Evolutionary conservation across 2,888 invertebrate genomes (phyloP), one percentile per base, ranked within the genome.

Genomic region (Apotomis betuletana): DNA sequence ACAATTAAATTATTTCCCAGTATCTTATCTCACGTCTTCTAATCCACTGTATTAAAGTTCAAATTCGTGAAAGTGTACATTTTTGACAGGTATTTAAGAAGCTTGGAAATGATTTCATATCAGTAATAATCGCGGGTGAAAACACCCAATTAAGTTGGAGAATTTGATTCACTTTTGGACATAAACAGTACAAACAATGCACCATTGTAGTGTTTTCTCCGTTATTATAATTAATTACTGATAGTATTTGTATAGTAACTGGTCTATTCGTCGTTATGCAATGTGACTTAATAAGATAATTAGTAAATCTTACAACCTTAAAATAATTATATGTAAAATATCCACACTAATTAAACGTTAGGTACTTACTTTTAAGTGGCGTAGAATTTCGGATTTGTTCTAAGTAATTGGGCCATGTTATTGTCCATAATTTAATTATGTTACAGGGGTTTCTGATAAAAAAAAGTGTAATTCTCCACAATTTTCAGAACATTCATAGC

Each of bases 111-210:
- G 60, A 61, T 44, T 46, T 36, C 5, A 6, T 15, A 58, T 67
- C 67, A 15, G 57, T 51, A 52, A 68, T 61, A 52, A 54, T 15
- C 46, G 46, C 44, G 4, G 68, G 44, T 57, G 67, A 69, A 60
- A 62, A 62, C 62, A 13, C 13, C 49, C 55, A 69, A 62, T 49
- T 62, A 69, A 36, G 55, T 54, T 55, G 49, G 55, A 9, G 57
- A 62, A 57, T 57, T 57, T 36, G 15, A 62, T 46, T 67, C 44
- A 13, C 60, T 55, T 61, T 61, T n/a, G 46, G 10, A 9, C 61
- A 69, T 57, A 62, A 49, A 69, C 57, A 62, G 62, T 62, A 52
- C 3, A 49, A 69, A 69, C 62, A 38, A 62, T 49, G 51, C 38
- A 8, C 36, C n/a, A 52, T 67, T 59, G 5, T 67, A 38, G 44